Percentiles rank a stretch among this genome's conserved stretches.
Conservation (phyloP, 1,140 invertebrate species). For the honey bee (Apis mellifera) region DNA sequence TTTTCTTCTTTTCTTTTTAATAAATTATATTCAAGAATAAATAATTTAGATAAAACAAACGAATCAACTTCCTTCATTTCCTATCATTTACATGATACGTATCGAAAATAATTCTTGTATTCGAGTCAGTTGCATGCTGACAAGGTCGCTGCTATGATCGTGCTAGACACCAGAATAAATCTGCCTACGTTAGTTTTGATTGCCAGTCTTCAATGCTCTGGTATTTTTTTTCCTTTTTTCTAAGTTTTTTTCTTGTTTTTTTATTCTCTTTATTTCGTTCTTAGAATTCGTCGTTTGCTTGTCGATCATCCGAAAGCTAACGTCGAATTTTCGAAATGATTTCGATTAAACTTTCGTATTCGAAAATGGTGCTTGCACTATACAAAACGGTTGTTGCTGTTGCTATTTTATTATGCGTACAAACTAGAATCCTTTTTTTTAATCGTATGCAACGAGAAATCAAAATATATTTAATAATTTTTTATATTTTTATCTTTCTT, state of each 20-base stretch:
- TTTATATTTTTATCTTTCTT: background rate
- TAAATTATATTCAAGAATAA: background rate
- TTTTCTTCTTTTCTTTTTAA: background rate
- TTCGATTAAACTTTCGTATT: slow-evolving; percentile 45
- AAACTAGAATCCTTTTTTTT: background rate
- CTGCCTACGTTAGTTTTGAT: slow-evolving; percentile 71
- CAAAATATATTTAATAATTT: too few species aligned
- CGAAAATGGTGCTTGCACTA: background rate
- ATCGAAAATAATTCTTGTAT: slow-evolving; percentile 17
- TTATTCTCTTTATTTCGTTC: background rate
- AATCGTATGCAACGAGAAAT: background rate
- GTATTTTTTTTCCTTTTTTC: slow-evolving; percentile 37
- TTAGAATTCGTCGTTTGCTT: slow-evolving; percentile 35
- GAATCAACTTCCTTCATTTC: background rate
- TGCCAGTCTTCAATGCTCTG: slow-evolving; percentile 72
- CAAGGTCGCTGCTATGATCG: slow-evolving; percentile 39
- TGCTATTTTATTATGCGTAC: background rate
- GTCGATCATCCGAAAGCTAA: slow-evolving; percentile 17
- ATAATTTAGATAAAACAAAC: slow-evolving; percentile 7
- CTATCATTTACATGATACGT: background rate
- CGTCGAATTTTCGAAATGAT: background rate
- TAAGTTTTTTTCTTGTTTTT: slow-evolving; percentile 10
- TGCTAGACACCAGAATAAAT: slow-evolving; percentile 49
- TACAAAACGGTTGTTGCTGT: background rate
- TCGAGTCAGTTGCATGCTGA: background rate